Conservation (phyloP, 2,797 vertebrate genomes). For the Myoxocephalus aenaeus region DNA sequence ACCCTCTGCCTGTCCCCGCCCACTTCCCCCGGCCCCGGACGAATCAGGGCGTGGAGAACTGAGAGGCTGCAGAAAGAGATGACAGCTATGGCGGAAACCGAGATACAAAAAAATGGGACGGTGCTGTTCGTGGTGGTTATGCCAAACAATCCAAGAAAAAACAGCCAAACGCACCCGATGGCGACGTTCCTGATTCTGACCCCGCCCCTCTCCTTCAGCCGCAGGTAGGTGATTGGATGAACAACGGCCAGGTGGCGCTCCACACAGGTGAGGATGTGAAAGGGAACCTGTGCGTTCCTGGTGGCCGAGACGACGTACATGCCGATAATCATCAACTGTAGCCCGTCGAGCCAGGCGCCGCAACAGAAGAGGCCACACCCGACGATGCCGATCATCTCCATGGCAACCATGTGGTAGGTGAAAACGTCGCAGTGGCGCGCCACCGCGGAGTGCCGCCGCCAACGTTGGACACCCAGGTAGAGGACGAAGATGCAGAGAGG, state of each 20-base stretch:
- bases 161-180: no score
- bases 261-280: no score
- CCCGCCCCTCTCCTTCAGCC: no score
- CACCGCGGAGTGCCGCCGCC: background rate
- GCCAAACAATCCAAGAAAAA: background rate
- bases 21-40: slow-evolving; percentile 9
- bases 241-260: no score
- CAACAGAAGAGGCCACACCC: background rate
- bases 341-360: background rate
- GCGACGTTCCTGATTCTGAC: no score
- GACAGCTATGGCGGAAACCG: accelerated
- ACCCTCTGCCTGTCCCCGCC: background rate
- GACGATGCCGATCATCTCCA: slow-evolving; percentile 11
- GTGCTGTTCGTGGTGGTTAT: accelerated
- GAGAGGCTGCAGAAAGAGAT: slow-evolving; percentile 21
- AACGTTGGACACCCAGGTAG: slow-evolving; percentile 11
- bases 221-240: no score
- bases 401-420: slow-evolving; percentile 37
- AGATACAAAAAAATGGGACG: no score
- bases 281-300: background rate
- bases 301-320: accelerated
- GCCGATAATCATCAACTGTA: accelerated
- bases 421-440: slow-evolving; percentile 28
- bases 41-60: background rate
- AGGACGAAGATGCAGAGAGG: slow-evolving; percentile 27